phyloP scores from a whole-genome alignment of 2,113 vertebrate species.

The Alethe diademata region DNA sequence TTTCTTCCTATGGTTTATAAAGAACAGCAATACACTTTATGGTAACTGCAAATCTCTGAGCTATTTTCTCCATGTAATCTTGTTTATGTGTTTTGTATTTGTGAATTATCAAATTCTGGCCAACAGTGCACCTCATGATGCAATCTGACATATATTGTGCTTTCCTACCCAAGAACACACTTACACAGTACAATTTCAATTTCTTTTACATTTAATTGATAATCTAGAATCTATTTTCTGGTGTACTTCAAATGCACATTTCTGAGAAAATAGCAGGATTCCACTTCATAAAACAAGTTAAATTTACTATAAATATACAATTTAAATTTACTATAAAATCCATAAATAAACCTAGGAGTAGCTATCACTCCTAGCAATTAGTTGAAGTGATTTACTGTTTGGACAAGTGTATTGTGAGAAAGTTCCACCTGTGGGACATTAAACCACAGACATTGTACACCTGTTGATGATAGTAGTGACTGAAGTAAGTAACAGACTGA shows the following conservation, averaged over 20 bases:
- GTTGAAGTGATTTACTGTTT: background rate
- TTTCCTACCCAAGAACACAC: background rate
- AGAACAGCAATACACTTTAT: background rate
- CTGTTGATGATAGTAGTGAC: background rate
- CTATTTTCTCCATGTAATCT: background rate
- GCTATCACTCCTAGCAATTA: background rate
- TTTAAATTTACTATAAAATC: background rate
- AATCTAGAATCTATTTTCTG: background rate
- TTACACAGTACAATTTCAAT: background rate
- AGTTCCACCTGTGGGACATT: background rate
- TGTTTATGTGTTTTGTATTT: background rate
- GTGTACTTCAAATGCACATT: background rate
- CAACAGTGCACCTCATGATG: background rate
- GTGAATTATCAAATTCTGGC: background rate
- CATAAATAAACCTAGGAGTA: background rate
- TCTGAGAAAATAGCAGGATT: background rate
- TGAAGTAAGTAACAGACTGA: background rate
- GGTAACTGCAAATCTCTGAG: background rate
- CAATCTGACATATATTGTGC: background rate
- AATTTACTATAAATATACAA: background rate
- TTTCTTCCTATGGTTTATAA: background rate
- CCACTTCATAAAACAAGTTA: background rate
- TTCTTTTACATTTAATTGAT: background rate
- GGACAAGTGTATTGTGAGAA: background rate
- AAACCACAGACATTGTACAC: background rate